Evolutionary conservation across 2,113 vertebrate species (phyloP).

Genomic region (Lophura nycthemera): DNA sequence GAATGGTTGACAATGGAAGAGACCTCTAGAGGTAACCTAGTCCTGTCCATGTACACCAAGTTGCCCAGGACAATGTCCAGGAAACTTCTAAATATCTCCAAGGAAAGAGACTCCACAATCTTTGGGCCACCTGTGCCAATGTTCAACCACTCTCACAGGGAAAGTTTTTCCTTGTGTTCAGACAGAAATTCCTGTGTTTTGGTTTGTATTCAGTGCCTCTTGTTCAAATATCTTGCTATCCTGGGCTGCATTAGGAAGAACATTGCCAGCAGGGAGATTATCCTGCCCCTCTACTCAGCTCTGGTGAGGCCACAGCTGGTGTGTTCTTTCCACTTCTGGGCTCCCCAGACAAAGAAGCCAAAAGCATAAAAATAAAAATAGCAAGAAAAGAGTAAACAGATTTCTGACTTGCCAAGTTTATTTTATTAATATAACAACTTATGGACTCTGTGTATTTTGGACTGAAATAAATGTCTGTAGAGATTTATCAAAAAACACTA

Average conservation of each 20-base stretch:
- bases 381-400: neutral
- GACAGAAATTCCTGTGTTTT: neutral
- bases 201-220: neutral
- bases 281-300: neutral
- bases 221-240: neutral
- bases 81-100: neutral
- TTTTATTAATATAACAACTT: neutral
- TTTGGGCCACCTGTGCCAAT: neutral
- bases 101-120: neutral
- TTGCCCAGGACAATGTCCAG: neutral
- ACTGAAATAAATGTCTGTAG: neutral
- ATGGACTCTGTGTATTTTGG: neutral
- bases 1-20: neutral
- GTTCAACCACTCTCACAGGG: neutral
- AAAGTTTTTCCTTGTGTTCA: neutral
- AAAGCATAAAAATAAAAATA: neutral
- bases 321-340: neutral
- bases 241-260: neutral
- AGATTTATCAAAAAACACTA: neutral
- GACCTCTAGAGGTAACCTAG: neutral
- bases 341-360: neutral
- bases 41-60: neutral
- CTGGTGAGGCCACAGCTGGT: neutral
- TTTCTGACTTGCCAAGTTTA: conserved; percentile 11
- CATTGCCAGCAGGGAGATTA: neutral